Conservation (phyloP, 1,140 invertebrate species). For the Scaptomyza hsui region DNA sequence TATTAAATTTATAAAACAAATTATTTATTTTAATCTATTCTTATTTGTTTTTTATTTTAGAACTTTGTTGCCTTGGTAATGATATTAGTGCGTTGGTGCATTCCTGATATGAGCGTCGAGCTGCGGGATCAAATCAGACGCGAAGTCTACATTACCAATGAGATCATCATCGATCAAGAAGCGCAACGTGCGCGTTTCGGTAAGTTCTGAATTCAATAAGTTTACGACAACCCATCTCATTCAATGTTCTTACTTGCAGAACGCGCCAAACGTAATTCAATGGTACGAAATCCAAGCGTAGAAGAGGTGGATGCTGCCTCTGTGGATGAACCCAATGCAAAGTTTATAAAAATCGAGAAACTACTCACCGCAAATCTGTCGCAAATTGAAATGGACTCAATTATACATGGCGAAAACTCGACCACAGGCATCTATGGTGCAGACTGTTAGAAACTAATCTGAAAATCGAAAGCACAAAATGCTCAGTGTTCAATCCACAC, state of each 20-base stretch:
- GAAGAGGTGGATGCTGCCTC: conserved; percentile 65
- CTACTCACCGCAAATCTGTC: conserved; percentile 64
- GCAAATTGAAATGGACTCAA: conserved; percentile 75
- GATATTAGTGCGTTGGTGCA: conserved; percentile 93
- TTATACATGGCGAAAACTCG: conserved; percentile 69
- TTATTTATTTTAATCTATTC: neutral
- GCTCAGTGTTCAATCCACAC: conserved; percentile 31
- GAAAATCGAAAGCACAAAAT: conserved; percentile 30
- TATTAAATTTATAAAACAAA: neutral
- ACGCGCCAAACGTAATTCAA: conserved; percentile 62
- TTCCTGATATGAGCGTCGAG: conserved; percentile 92
- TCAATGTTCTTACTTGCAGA: conserved; percentile 43
- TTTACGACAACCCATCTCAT: no score
- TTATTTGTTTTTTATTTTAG: conserved; percentile 84
- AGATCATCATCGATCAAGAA: conserved; percentile 94
- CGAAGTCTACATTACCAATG: conserved; percentile 94
- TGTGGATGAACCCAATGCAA: conserved; percentile 64
- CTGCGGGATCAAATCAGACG: conserved; percentile 92
- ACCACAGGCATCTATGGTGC: conserved; percentile 69
- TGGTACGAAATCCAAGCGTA: conserved; percentile 33
- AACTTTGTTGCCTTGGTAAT: conserved; percentile 93
- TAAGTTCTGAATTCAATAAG: conserved; percentile 21
- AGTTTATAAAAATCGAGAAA: conserved; percentile 76
- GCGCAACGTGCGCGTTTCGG: conserved; percentile 85
- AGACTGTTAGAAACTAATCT: conserved; percentile 44